Evolutionary conservation across 2,888 invertebrate genomes (phyloP).

Genomic region (Xylophagus ater): DNA sequence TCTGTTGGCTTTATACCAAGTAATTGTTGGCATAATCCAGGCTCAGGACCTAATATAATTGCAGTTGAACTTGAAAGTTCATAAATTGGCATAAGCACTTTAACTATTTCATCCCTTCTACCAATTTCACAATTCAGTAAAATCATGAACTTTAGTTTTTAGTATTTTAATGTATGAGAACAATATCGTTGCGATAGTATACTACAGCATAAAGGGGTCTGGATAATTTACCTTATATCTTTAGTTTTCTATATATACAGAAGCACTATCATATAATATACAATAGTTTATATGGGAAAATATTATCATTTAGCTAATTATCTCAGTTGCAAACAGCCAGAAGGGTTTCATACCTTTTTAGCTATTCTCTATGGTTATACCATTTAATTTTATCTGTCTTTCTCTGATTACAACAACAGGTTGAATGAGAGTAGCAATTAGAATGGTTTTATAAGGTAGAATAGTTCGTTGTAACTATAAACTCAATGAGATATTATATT

Average conservation of each 20-base stretch:
- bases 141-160: not conserved
- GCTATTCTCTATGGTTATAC: too few relatives aligned
- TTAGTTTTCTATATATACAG: too few relatives aligned
- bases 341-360: not conserved
- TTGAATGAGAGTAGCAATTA: constrained; percentile 2
- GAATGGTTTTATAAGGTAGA: not conserved
- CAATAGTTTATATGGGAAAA: too few relatives aligned
- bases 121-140: not conserved
- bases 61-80: constrained; percentile 3
- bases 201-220: too few relatives aligned
- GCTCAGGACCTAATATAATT: not conserved
- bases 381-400: too few relatives aligned
- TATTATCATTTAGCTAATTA: constrained; percentile 1
- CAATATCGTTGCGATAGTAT: too few relatives aligned
- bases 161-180: not conserved
- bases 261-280: too few relatives aligned
- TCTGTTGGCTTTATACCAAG: not conserved
- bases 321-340: constrained; percentile 1
- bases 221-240: too few relatives aligned
- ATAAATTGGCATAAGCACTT: not conserved
- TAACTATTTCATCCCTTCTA: not conserved
- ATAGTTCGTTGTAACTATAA: not conserved
- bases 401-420: constrained; percentile 2
- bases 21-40: not conserved
- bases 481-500: not conserved